These are phyloP conservation scores for Argyra leucocephala DNA, from an alignment of 2,888 invertebrate genomes.

Conservation along the genomic window DNA sequence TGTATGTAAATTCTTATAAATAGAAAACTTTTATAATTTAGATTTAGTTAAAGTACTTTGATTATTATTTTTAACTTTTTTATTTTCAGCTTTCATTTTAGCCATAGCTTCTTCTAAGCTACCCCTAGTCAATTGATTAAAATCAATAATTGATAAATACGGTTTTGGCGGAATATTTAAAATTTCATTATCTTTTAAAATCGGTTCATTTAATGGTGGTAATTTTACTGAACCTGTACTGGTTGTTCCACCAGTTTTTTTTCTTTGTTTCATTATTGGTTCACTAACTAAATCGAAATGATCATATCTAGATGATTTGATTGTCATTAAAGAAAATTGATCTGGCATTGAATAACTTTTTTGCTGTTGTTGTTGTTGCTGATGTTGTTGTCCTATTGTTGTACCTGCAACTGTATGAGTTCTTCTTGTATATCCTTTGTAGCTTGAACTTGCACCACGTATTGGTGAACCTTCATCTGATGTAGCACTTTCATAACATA, in stretches of 20 bases:
- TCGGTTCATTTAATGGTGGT: slow-evolving; percentile 22
- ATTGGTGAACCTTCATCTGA: slow-evolving; percentile 45
- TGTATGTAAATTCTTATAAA: too few relatives aligned
- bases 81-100: slow-evolving; percentile 9
- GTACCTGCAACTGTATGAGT: not conserved
- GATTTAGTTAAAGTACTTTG: not conserved
- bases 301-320: slow-evolving; percentile 34
- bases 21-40: not conserved
- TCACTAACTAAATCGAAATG: slow-evolving; percentile 30
- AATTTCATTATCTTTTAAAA: slow-evolving; percentile 23
- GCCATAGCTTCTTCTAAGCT: slow-evolving; percentile 47
- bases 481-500: slow-evolving; percentile 48
- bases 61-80: not conserved
- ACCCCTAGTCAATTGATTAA: slow-evolving; percentile 57
- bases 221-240: slow-evolving; percentile 19
- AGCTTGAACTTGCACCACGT: slow-evolving; percentile 25
- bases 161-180: slow-evolving; percentile 49
- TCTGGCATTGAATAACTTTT: slow-evolving; percentile 29
- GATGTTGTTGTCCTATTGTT: slow-evolving; percentile 11
- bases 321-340: slow-evolving; percentile 37
- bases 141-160: slow-evolving; percentile 62
- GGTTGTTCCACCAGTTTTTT: slow-evolving; percentile 17
- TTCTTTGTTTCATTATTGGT: slow-evolving; percentile 20
- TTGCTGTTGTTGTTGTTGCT: slow-evolving; percentile 23
- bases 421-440: not conserved